Evolutionary conservation across 2,113 vertebrate species (phyloP).

Genomic region (Herpailurus yagouaroundi): DNA sequence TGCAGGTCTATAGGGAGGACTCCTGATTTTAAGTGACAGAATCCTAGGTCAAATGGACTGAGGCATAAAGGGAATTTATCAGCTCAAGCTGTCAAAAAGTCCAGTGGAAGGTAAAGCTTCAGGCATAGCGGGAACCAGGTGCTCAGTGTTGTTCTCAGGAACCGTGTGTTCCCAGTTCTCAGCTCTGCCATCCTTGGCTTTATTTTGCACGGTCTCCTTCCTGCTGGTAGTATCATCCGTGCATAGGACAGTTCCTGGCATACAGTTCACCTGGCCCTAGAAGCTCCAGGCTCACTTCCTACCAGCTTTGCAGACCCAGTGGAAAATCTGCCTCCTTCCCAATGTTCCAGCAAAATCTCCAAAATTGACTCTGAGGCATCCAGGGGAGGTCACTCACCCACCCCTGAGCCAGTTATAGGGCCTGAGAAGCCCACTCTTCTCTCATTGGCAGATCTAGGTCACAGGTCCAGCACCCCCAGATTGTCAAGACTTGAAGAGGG

Average conservation of each 20-base stretch:
- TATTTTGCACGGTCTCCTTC: neutral
- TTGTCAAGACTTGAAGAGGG: neutral
- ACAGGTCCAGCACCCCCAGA: neutral
- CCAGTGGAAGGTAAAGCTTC: neutral
- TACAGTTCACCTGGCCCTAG: neutral
- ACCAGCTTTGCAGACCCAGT: neutral
- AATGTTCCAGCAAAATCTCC: neutral
- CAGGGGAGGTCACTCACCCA: neutral
- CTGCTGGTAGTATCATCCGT: neutral
- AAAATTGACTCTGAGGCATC: neutral
- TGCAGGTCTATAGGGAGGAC: neutral
- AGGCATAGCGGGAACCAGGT: neutral
- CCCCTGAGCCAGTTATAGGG: neutral
- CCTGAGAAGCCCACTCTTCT: neutral
- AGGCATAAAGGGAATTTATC: neutral
- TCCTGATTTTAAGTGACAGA: neutral
- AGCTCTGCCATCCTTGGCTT: neutral
- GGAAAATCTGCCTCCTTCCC: conserved; percentile 6
- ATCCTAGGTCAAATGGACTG: neutral
- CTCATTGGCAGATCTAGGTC: neutral
- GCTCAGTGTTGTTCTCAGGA: neutral
- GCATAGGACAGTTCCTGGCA: neutral
- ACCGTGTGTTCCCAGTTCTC: neutral
- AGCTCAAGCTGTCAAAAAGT: neutral
- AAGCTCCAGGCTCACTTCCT: neutral